Conservation (phyloP, 2,113 vertebrate species). For the Sceloporus tristichus region DNA sequence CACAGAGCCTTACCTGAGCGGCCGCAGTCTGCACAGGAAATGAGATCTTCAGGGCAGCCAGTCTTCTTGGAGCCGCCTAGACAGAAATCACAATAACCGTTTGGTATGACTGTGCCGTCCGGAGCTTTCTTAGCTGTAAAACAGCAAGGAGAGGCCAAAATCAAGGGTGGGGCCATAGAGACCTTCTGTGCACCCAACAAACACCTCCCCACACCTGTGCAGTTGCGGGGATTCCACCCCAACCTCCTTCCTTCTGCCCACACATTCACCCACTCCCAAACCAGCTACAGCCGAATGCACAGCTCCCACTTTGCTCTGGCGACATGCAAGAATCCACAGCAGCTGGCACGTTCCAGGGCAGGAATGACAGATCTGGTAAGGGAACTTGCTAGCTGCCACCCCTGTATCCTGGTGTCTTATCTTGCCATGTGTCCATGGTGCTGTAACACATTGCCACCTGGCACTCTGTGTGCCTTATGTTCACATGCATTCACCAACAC, state of each 20-base stretch:
- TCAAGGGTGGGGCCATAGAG: neutral
- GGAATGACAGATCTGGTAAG: too few species aligned
- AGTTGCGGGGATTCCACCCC: neutral
- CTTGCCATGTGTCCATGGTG: neutral
- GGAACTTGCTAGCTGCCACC: too few species aligned
- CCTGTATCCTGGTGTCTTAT: too few species aligned
- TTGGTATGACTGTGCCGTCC: slow-evolving; percentile 92
- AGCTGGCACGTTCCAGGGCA: too few species aligned
- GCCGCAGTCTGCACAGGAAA: slow-evolving; percentile 95
- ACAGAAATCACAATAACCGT: slow-evolving; percentile 96
- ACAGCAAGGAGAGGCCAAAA: slow-evolving; percentile 49
- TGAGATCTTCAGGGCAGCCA: slow-evolving; percentile 93
- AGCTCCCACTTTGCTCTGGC: too few species aligned
- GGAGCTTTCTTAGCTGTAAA: slow-evolving; percentile 91
- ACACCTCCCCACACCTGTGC: too few species aligned
- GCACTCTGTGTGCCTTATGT: neutral
- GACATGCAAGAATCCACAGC: neutral
- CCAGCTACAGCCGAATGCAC: neutral
- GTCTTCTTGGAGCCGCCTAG: slow-evolving; percentile 95
- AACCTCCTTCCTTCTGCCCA: neutral
- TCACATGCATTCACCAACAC: too few species aligned
- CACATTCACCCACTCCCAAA: neutral
- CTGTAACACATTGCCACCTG: too few species aligned
- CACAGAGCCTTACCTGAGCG: slow-evolving; percentile 86
- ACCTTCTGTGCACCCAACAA: neutral